phyloP scores from a whole-genome alignment of 1,140 invertebrate genomes.

The Pseudachorutes palmiensis region DNA sequence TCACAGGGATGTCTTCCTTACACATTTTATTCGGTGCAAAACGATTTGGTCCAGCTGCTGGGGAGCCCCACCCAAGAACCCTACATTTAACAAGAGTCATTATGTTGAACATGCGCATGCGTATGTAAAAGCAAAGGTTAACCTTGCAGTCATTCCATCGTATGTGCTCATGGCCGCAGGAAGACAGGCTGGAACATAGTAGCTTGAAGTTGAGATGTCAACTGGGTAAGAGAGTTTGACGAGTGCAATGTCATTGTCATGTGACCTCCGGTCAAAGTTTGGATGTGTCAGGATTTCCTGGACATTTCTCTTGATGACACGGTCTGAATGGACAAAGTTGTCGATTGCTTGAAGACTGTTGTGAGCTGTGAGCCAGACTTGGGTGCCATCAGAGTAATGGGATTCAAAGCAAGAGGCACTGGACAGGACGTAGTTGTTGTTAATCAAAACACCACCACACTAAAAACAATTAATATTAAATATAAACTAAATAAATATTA shows the following conservation, averaged over 20 bases:
- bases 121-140: not conserved
- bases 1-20: conserved; percentile 27
- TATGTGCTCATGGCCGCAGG: conserved; percentile 24
- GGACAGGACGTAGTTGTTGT: conserved; percentile 14
- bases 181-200: conserved; percentile 30
- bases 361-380: conserved; percentile 36
- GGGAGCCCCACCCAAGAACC: conserved; percentile 18
- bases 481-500: conserved; percentile 7
- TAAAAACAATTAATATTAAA: conserved; percentile 5
- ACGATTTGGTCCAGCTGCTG: not conserved
- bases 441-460: conserved; percentile 9
- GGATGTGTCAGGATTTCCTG: conserved; percentile 34
- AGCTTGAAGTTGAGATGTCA: conserved; percentile 26
- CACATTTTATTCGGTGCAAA: conserved; percentile 21
- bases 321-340: conserved; percentile 1
- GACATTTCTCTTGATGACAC: conserved; percentile 13
- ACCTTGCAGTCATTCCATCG: not conserved
- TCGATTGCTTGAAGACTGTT: conserved; percentile 13
- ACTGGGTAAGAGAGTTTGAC: conserved; percentile 19
- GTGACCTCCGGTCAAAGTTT: conserved; percentile 27
- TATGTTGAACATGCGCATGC: not conserved
- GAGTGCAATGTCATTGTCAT: conserved; percentile 36
- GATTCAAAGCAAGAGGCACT: conserved; percentile 16
- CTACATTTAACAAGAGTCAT: not conserved
- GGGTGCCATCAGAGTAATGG: conserved; percentile 20